Evolutionary conservation across 2,113 vertebrate species (phyloP), one percentile per base, ranked within the genome.

Genomic region (Synchiropus splendidus): DNA sequence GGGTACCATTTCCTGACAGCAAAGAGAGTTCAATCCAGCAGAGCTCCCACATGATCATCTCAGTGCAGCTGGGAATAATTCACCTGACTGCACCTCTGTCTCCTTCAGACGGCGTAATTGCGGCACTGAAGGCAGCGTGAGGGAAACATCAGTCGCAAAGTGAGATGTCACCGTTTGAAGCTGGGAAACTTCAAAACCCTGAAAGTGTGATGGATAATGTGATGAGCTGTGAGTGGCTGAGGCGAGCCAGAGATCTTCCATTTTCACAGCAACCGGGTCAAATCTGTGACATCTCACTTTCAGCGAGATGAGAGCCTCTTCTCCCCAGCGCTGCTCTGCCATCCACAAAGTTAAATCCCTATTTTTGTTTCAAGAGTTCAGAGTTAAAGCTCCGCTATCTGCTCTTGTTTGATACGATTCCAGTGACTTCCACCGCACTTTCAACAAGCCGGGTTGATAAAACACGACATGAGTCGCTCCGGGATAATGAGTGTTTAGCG

Each of bases 401-500:
- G 46, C 34, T 36, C 13, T 2, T 34, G 42, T 39, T 35, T 10
- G 39, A 47, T 52, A 37, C 13, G 50, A 53, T 57, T 48, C 48
- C 50, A 34, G 49, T 61, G 21, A 27, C 21, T 27, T 27, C 21
- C 21, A 39, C 47, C 31, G 33, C 44, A 36, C 54, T 63, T 58
- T 70, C 53, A 40, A 60, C 64, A 62, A 67, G 64, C 65, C 45
- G 58, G 64, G 46, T 36, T 59, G 73, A 70, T 70, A 69, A 73
- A 69, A 63, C 51, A 48, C 31, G 58, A 66, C 42, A 46, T 60
- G 62, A 69, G 50, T 53, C 53, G 48, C 58, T 51, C 8, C 1
- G 5, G 70, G 77, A 64, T 78, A 80, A 83, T 78, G 59, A 74
- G 64, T 77, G 61, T 78, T 79, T 79, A 77, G 79, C 65, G 63